Conservation (phyloP, 2,113 vertebrate species). For the Callipepla squamata region DNA sequence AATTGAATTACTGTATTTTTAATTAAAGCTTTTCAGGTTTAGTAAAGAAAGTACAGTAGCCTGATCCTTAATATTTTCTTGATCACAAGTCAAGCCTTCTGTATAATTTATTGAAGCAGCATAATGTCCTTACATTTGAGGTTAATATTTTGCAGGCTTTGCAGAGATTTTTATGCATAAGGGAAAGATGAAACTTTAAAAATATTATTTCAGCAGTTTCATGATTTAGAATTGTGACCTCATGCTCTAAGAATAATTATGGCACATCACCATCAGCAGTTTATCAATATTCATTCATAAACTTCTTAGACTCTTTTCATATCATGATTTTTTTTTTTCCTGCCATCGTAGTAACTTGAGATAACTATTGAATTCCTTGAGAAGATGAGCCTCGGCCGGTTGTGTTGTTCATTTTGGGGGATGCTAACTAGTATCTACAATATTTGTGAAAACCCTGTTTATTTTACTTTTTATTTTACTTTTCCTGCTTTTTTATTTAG, state of each 20-base stretch:
- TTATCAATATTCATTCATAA: conserved; percentile 61
- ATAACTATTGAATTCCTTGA: neutral
- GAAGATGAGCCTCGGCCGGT: neutral
- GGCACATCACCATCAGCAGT: conserved; percentile 36
- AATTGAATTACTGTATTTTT: conserved; percentile 49
- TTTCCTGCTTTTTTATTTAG: neutral
- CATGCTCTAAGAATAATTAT: conserved; percentile 66
- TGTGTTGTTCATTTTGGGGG: neutral
- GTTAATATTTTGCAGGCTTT: conserved; percentile 72
- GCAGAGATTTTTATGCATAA: conserved; percentile 70
- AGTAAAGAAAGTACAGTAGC: conserved; percentile 60
- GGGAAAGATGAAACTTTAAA: conserved; percentile 74
- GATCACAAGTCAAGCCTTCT: conserved; percentile 70
- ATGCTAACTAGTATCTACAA: neutral
- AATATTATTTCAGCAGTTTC: conserved; percentile 76
- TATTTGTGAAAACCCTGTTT: neutral
- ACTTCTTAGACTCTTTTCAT: neutral
- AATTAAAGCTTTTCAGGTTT: conserved; percentile 39
- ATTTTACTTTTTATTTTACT: neutral
- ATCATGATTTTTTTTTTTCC: neutral
- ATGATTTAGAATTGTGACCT: conserved; percentile 68
- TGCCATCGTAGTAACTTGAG: conserved; percentile 3
- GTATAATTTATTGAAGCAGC: conserved; percentile 73
- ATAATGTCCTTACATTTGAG: conserved; percentile 73
- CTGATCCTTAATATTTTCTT: conserved; percentile 69